These are phyloP conservation scores for Picus viridis DNA, from an alignment of 2,797 vertebrate genomes.

Conservation along the genomic window DNA sequence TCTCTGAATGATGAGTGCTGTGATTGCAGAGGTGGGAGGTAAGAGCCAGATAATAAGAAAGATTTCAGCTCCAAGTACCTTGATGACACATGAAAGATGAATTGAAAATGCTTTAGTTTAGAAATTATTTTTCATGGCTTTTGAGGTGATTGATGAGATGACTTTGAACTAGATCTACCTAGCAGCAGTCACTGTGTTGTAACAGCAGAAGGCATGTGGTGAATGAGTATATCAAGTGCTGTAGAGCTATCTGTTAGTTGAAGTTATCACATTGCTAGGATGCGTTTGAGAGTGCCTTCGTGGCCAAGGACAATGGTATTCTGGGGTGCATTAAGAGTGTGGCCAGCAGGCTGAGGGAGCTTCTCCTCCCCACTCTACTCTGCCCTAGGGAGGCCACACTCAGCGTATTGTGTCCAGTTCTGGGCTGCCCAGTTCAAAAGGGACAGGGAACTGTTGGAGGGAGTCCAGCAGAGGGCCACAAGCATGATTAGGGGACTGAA, in stretches of 20 bases:
- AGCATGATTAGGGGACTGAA: too few relatives aligned
- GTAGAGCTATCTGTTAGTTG: background rate
- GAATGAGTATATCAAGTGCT: fast-evolving
- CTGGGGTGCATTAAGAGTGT: too few relatives aligned
- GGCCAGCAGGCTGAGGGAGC: too few relatives aligned
- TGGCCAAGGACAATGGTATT: too few relatives aligned
- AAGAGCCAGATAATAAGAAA: constrained; percentile 49
- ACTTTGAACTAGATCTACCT: constrained; percentile 8
- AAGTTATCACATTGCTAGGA: background rate
- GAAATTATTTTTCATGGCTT: constrained; percentile 51
- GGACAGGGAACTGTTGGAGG: too few relatives aligned
- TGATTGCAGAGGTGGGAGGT: constrained; percentile 51
- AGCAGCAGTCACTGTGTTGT: background rate
- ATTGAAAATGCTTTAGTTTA: constrained; percentile 55
- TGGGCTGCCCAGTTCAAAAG: too few relatives aligned
- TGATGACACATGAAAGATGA: constrained; percentile 47
- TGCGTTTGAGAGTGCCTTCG: background rate
- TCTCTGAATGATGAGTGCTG: constrained; percentile 17
- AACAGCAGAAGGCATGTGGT: background rate
- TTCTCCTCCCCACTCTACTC: too few relatives aligned
- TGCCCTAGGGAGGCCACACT: too few relatives aligned
- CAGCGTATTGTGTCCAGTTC: too few relatives aligned
- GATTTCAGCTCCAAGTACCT: constrained; percentile 28
- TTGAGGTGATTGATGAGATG: constrained; percentile 57
- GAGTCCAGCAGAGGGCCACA: too few relatives aligned